Evolutionary conservation across 2,888 invertebrate species (phyloP).

Genomic region (Limenitis camilla): DNA sequence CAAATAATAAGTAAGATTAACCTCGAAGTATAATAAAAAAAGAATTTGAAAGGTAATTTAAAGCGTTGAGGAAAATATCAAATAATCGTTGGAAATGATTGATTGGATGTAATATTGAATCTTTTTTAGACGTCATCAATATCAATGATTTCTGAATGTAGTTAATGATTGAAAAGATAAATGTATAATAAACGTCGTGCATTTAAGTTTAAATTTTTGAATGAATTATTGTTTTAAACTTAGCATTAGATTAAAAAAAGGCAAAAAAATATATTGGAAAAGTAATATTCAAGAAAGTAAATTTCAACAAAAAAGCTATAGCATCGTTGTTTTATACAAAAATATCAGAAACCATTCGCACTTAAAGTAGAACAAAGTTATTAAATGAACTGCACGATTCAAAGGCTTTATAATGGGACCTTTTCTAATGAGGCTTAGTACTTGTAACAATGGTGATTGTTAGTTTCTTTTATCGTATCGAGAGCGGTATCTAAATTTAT

Average conservation of each 20-base stretch:
- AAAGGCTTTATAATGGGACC: not conserved
- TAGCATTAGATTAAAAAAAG: too few species aligned
- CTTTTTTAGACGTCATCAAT: too few species aligned
- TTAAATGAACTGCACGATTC: conserved; percentile 1
- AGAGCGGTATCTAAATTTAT: not conserved
- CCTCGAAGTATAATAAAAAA: conserved; percentile 25
- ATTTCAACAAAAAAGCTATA: too few species aligned
- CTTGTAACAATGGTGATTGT: conserved; percentile 4
- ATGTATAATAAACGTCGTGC: too few species aligned
- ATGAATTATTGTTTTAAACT: too few species aligned
- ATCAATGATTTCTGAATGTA: too few species aligned
- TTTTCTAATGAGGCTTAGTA: conserved; percentile 9
- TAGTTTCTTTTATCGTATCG: not conserved
- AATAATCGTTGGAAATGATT: conserved; percentile 1
- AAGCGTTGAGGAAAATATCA: not conserved
- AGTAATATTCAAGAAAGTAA: too few species aligned
- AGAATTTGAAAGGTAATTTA: not conserved
- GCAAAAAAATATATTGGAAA: too few species aligned
- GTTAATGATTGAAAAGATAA: too few species aligned
- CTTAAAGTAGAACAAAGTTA: conserved; percentile 4
- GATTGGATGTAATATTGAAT: conserved; percentile 6
- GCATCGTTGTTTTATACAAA: not conserved
- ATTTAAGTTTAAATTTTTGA: too few species aligned
- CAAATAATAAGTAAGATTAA: conserved; percentile 41
- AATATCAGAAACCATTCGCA: not conserved